phyloP scores from a whole-genome alignment of 2,113 vertebrate genomes.

The Corythornis cristatus region DNA sequence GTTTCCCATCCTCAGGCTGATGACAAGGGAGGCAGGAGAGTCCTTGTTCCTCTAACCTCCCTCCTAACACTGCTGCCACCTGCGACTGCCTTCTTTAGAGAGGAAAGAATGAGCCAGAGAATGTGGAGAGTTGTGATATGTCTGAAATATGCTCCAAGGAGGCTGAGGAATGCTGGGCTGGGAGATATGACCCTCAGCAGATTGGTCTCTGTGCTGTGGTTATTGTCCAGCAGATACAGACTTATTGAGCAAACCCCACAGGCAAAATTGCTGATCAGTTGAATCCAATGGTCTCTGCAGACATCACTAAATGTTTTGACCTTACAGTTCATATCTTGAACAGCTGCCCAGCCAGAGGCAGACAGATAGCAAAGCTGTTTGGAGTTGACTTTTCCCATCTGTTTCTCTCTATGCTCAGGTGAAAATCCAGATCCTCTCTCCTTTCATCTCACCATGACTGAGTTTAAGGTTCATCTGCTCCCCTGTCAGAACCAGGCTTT shows the following conservation, averaged over 20 bases:
- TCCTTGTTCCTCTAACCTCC: background rate
- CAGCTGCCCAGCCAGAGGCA: slow-evolving; percentile 1
- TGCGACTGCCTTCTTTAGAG: background rate
- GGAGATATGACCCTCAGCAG: background rate
- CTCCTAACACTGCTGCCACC: background rate
- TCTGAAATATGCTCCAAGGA: background rate
- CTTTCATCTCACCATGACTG: background rate
- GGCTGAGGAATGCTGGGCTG: background rate
- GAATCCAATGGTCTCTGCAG: background rate
- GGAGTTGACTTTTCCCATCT: background rate
- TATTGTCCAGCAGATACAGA: background rate
- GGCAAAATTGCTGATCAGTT: background rate
- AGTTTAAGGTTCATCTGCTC: background rate
- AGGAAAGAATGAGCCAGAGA: background rate
- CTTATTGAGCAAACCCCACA: background rate
- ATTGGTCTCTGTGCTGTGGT: background rate
- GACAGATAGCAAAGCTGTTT: background rate
- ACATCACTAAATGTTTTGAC: background rate
- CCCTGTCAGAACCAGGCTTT: background rate
- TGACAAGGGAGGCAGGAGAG: background rate
- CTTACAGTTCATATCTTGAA: background rate
- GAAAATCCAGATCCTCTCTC: background rate
- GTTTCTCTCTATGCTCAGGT: background rate
- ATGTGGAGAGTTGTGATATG: background rate
- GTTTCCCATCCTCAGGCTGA: background rate